Conservation (phyloP, 2,888 invertebrate genomes). For the Mimumesa dahlbomi region DNA sequence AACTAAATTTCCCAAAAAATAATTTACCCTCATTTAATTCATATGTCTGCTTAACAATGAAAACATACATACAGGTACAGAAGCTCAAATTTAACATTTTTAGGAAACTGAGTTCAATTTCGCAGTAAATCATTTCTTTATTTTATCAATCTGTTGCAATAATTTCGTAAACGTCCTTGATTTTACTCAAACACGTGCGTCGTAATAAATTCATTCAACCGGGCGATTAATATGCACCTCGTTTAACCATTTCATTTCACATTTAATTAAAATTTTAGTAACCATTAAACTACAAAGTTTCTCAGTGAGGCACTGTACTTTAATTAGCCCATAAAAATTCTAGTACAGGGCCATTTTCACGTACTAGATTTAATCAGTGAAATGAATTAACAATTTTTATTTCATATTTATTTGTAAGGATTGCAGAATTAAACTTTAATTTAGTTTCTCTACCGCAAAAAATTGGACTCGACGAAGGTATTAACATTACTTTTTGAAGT, state of each 20-base stretch:
- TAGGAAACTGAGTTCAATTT: no score
- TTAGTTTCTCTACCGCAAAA: not conserved
- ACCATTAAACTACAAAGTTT: constrained; percentile 15
- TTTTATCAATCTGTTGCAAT: no score
- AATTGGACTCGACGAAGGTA: no score
- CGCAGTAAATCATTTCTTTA: no score
- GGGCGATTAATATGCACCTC: not conserved
- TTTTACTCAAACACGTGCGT: not conserved
- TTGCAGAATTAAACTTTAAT: not conserved
- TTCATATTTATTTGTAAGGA: not conserved
- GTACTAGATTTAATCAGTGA: constrained; percentile 19
- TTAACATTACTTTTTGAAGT: no score
- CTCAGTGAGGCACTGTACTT: constrained; percentile 1
- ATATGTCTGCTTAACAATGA: no score
- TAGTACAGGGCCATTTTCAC: not conserved
- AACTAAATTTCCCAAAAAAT: no score
- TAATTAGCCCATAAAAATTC: constrained; percentile 18
- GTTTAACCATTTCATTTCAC: constrained; percentile 8
- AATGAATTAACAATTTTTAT: not conserved
- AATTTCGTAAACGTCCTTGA: no score
- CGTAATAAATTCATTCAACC: constrained; percentile 15
- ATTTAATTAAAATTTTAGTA: constrained; percentile 36
- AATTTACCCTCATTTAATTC: no score
- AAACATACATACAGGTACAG: no score
- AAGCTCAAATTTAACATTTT: no score